Evolutionary conservation across 2,797 vertebrate genomes (phyloP).

Genomic region (Falco columbarius): DNA sequence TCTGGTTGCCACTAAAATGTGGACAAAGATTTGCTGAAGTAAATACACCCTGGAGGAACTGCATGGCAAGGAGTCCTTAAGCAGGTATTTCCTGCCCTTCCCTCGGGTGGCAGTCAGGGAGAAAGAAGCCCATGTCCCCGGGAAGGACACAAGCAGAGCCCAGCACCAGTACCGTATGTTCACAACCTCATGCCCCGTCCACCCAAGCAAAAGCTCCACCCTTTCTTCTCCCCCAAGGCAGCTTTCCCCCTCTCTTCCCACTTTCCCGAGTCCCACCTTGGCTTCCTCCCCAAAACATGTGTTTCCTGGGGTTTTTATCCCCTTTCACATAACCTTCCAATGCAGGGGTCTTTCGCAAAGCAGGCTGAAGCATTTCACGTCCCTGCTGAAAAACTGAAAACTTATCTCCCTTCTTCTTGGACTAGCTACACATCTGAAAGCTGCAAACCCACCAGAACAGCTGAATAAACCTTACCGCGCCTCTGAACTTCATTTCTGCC

Average conservation of each 20-base stretch:
- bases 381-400: neutral
- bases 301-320: neutral
- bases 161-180: neutral
- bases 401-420: neutral
- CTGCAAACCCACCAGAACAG: neutral
- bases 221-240: neutral
- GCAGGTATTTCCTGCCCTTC: neutral
- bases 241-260: neutral
- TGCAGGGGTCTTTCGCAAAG: neutral
- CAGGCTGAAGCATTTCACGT: neutral
- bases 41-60: neutral
- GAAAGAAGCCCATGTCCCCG: neutral
- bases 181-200: neutral
- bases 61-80: neutral
- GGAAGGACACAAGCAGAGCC: neutral
- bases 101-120: neutral
- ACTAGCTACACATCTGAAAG: neutral
- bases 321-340: neutral
- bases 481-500: slow-evolving; percentile 73
- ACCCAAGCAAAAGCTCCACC: slow-evolving; percentile 41
- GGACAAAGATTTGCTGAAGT: neutral
- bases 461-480: slow-evolving; percentile 57
- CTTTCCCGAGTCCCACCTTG: neutral
- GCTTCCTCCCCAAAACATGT: neutral
- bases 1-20: neutral